A percentile compares a stretch with the other conserved stretches of the same genome.
Conservation (phyloP, 2,888 invertebrate genomes). For the Lepidochitona cinerea region DNA sequence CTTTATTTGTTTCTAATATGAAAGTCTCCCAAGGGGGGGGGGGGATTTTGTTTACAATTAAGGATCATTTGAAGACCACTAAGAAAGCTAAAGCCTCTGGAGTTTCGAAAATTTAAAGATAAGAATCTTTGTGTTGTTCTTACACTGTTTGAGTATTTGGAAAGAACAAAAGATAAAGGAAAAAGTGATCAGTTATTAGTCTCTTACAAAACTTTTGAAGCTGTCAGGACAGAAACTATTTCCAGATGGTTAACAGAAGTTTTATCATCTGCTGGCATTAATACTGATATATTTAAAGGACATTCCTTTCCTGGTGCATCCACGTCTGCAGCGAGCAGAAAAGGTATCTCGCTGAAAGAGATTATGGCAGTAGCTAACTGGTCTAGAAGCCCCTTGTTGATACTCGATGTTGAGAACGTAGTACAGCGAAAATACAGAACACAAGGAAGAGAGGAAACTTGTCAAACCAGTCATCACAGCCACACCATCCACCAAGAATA, state of each 20-base stretch:
- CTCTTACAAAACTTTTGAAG: neutral
- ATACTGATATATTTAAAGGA: neutral
- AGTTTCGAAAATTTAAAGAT: no score
- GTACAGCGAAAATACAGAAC: no score
- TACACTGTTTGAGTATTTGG: neutral
- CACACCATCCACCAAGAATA: no score
- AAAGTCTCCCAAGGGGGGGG: no score
- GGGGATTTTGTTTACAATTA: no score
- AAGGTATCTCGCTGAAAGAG: neutral
- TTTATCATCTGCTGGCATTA: neutral
- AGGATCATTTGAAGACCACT: no score
- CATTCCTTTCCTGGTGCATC: neutral
- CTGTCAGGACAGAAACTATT: neutral
- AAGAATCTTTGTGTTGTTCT: neutral
- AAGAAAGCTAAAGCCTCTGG: no score
- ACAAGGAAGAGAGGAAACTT: no score
- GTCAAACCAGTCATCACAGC: no score
- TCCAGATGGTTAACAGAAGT: neutral
- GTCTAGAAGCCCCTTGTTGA: no score
- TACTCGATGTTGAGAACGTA: no score
- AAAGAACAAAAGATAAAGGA: neutral
- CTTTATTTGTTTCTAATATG: no score
- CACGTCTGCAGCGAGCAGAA: neutral
- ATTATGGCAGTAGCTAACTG: neutral
- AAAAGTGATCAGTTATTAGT: neutral